Percentiles rank a stretch among this genome's conserved stretches.
Conservation (phyloP, 2,113 vertebrate species). For the Corythaixoides concolor region DNA sequence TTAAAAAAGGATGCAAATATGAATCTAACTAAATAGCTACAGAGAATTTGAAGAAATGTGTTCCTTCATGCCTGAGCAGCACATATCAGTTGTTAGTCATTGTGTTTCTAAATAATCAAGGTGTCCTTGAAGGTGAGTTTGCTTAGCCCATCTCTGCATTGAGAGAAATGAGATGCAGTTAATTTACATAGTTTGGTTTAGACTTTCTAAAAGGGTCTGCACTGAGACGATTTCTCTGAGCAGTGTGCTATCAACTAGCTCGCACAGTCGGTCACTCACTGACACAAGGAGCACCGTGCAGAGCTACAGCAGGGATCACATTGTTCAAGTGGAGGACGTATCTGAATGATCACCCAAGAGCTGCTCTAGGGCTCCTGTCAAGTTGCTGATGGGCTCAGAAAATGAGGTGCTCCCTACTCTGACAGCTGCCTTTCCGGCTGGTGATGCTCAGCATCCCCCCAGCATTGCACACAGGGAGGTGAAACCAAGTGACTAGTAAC, state of each 20-base stretch:
- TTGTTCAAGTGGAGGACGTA: neutral
- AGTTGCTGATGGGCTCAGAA: neutral
- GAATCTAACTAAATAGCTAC: neutral
- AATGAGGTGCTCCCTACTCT: fast-evolving
- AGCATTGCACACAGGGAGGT: neutral
- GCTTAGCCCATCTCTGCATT: neutral
- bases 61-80: neutral
- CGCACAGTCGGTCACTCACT: fast-evolving
- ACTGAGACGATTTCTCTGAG: neutral
- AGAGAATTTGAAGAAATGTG: neutral
- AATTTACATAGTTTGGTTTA: neutral
- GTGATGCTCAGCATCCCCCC: neutral
- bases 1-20: neutral
- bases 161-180: neutral
- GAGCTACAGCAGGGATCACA: neutral
- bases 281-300: fast-evolving
- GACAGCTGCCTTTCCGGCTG: neutral
- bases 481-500: neutral
- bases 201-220: neutral
- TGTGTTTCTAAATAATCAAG: neutral
- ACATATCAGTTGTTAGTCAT: neutral
- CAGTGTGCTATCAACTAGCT: fast-evolving
- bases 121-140: neutral
- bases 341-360: neutral
- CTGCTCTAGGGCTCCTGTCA: neutral